Percentiles rank a stretch among this genome's conserved stretches.
These are phyloP conservation scores for Chironomus tepperi DNA, from an alignment of 1,140 invertebrate genomes.

Conservation along the genomic window DNA sequence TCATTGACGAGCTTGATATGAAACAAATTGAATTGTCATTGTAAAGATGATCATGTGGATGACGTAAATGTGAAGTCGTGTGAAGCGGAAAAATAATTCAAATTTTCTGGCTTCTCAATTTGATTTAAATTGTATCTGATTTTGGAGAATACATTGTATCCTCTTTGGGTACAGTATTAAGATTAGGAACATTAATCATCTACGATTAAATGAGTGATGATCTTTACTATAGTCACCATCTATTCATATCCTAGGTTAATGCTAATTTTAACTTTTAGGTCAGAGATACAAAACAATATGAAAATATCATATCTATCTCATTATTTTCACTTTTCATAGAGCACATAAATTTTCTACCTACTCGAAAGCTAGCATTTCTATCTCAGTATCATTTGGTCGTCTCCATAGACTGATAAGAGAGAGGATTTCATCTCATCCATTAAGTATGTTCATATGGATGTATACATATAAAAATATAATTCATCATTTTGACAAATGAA, in stretches of 20 bases:
- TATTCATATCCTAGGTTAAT: neutral
- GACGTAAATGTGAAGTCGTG: neutral
- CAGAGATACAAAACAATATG: neutral
- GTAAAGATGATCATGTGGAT: neutral
- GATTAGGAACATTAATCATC: neutral
- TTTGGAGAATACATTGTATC: too few species aligned
- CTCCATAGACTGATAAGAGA: neutral
- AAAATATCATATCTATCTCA: neutral
- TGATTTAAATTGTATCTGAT: neutral
- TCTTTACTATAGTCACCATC: neutral
- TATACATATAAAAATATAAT: neutral
- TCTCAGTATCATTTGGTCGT: neutral
- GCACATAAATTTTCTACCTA: too few species aligned
- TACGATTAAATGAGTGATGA: neutral
- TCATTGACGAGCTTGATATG: neutral
- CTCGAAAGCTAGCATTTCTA: neutral
- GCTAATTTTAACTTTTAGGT: neutral
- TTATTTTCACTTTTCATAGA: neutral
- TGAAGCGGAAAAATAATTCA: neutral
- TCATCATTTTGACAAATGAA: conserved; percentile 14
- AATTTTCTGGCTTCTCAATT: neutral
- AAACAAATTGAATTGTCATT: conserved; percentile 5
- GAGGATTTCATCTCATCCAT: neutral
- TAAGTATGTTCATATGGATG: neutral
- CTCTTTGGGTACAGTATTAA: too few species aligned